Base-by-base conservation (phyloP, 2,888 invertebrate genomes). In the Monopis laevigella region DNA sequence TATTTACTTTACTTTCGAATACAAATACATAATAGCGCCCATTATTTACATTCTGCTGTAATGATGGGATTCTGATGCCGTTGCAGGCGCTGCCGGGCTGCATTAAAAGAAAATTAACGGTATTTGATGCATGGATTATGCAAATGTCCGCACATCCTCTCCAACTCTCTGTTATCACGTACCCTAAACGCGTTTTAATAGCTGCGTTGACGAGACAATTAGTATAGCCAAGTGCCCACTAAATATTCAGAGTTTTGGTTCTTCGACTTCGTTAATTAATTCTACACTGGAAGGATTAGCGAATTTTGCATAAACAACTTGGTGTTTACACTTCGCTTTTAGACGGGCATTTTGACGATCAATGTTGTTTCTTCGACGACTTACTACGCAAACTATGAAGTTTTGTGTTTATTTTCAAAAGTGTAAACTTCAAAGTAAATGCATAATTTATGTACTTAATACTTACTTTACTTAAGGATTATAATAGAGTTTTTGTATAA, bases 81-180 rank as follows among this genome's bases (percentile, higher is more conserved):
- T 19, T 28, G 27, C 21, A 16, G 21, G 30, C 21, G 61, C 62
- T 61, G 57, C 60, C 55, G 56, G 54, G 59, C 55, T 50, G 62
- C 66, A 70, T 74, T 67, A 77, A 73, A 77, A 75, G 68, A 75
- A 77, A 74, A 77, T 78, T 74, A 75, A 72, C 71, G 63, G 60
- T 70, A 62, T 68, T 71, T 72, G 71, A 72, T 77, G 77, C 74
- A 73, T 55, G 65, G 70, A 75, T 77, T 74, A 78, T 78, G 77
- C 64, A 74, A 75, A 77, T 68, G 52, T 10, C 62, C 59, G 64
- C 62, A 67, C 67, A 74, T 74, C 71, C 68, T 57, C 50, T 58
- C 51, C 53, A 26, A 19, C 10, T 14, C 13, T 27, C 13, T 65
- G 64, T 63, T 62, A 66, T 66, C 73, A 72, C 74, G 74, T 71